Evolutionary conservation across 2,888 invertebrate species (phyloP).

Genomic region (Alcis repandata): DNA sequence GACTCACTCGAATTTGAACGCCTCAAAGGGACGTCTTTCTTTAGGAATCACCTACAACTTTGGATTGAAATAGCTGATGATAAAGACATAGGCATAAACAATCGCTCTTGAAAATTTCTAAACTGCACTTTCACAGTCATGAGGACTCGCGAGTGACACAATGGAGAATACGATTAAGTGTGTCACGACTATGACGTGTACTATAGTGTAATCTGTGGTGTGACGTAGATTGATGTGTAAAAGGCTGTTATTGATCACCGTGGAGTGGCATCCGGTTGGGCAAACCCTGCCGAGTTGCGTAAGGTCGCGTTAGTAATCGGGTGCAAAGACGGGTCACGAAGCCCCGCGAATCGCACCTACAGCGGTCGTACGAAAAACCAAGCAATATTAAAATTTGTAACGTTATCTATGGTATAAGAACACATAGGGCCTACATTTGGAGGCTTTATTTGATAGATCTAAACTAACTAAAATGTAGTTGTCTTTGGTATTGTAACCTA

Average conservation of each 20-base stretch:
- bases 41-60: too few relatives aligned
- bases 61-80: not conserved
- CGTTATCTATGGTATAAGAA: too few relatives aligned
- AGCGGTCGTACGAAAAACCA: too few relatives aligned
- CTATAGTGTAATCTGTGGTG: not conserved
- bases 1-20: too few relatives aligned
- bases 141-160: not conserved
- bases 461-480: too few relatives aligned
- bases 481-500: too few relatives aligned
- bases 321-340: not conserved
- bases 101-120: not conserved
- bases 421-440: too few relatives aligned
- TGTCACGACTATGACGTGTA: too few relatives aligned
- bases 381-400: too few relatives aligned
- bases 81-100: not conserved
- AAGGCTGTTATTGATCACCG: constrained; percentile 14
- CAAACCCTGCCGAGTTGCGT: constrained; percentile 10
- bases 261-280: constrained; percentile 16
- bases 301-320: constrained; percentile 9
- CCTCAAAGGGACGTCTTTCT: too few relatives aligned
- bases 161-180: not conserved
- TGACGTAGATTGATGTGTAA: constrained; percentile 26
- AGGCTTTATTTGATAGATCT: too few relatives aligned
- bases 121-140: constrained; percentile 5
- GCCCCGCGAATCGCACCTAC: too few relatives aligned